Conservation (phyloP, 2,888 invertebrate species). For the Drosophila diplacantha region DNA sequence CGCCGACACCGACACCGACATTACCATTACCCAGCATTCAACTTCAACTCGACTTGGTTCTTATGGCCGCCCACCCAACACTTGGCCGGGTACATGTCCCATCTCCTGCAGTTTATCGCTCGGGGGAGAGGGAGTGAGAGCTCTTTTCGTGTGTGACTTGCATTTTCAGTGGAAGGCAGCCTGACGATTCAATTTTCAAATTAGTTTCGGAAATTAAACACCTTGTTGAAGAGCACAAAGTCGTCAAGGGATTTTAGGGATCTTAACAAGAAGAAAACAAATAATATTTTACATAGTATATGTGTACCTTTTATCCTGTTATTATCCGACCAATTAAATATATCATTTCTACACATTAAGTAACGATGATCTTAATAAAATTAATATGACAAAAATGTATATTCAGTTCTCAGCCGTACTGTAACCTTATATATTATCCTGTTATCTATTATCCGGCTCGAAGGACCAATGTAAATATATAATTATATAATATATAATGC, state of each 20-base stretch:
- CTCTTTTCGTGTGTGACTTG: constrained; percentile 1
- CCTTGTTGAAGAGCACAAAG: neutral
- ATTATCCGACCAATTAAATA: neutral
- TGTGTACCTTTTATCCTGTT: neutral
- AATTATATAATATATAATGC: neutral
- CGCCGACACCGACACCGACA: neutral
- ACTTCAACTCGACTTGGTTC: neutral
- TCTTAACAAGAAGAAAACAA: neutral
- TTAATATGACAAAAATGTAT: too few species aligned
- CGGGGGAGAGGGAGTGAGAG: neutral
- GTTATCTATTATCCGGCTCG: neutral
- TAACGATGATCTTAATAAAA: too few species aligned
- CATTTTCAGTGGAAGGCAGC: neutral
- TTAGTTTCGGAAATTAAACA: constrained; percentile 5
- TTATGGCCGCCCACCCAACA: neutral
- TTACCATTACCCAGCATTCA: constrained; percentile 8
- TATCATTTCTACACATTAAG: neutral
- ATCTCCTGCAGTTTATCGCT: constrained; percentile 5
- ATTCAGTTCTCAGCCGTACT: neutral
- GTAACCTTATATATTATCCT: constrained; percentile 2
- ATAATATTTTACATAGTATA: neutral
- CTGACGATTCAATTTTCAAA: constrained; percentile 1
- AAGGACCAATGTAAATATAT: neutral
- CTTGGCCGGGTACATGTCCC: neutral
- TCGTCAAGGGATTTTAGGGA: neutral